Evolutionary conservation across 2,888 invertebrate species (phyloP).

Genomic region (Lasius platythorax): DNA sequence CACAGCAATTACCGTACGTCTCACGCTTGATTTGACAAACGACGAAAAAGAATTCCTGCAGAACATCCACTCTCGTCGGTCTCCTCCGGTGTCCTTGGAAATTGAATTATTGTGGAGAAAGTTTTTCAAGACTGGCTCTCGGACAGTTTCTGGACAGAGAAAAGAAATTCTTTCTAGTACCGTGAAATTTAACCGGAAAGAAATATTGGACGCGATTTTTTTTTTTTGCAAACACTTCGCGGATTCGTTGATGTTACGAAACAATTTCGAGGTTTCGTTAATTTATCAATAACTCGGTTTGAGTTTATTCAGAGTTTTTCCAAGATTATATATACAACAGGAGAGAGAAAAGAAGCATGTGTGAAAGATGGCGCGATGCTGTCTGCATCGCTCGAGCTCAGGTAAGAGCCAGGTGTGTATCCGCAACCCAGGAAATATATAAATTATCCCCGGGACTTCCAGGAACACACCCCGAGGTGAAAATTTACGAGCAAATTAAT

Average conservation of each 20-base stretch:
- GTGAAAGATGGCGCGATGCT: slow-evolving; percentile 80
- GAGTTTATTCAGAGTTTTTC: not conserved
- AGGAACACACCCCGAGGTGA: slow-evolving; percentile 80
- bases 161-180: not conserved
- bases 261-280: slow-evolving; percentile 12
- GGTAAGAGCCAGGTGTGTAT: slow-evolving; percentile 79
- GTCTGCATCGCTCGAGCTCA: slow-evolving; percentile 78
- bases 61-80: slow-evolving; percentile 4
- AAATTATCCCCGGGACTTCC: slow-evolving; percentile 83
- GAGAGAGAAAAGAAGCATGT: slow-evolving; percentile 1
- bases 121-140: slow-evolving; percentile 71
- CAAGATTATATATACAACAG: not conserved
- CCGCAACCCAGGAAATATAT: slow-evolving; percentile 80
- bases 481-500: slow-evolving; percentile 85
- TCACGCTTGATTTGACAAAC: slow-evolving; percentile 76
- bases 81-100: slow-evolving; percentile 56
- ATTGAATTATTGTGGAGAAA: slow-evolving; percentile 79
- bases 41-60: slow-evolving; percentile 52
- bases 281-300: slow-evolving; percentile 26
- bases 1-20: slow-evolving; percentile 74
- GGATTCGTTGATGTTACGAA: slow-evolving; percentile 38
- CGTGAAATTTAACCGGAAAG: slow-evolving; percentile 64
- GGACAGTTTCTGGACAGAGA: slow-evolving; percentile 13
- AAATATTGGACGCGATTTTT: slow-evolving; percentile 62
- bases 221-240: slow-evolving; percentile 19